These are phyloP conservation scores for Amorpha juglandis DNA, from an alignment of 2,888 invertebrate genomes.

Conservation along the genomic window DNA sequence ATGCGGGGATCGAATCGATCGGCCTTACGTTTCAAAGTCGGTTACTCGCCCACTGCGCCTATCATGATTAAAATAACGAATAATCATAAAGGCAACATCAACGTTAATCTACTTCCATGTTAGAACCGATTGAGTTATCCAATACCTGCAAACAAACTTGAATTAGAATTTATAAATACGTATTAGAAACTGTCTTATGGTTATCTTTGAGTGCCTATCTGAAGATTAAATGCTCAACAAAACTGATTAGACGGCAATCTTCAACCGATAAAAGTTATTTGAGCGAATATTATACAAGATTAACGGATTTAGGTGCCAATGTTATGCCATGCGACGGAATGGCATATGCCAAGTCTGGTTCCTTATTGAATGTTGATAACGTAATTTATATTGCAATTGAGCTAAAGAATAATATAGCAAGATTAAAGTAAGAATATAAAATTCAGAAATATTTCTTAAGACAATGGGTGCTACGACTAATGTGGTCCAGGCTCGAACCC, in stretches of 20 bases:
- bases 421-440: too few relatives aligned
- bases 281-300: slow-evolving; percentile 12
- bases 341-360: too few relatives aligned
- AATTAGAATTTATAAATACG: slow-evolving; percentile 1
- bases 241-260: neutral
- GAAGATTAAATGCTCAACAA: neutral
- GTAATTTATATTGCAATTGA: neutral
- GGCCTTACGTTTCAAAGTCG: too few relatives aligned
- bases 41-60: too few relatives aligned
- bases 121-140: neutral
- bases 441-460: too few relatives aligned
- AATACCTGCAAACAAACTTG: neutral
- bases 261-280: neutral
- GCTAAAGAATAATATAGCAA: neutral
- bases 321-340: neutral
- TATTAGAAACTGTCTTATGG: slow-evolving; percentile 11
- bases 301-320: neutral
- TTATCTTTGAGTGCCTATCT: neutral
- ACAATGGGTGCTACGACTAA: too few relatives aligned
- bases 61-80: too few relatives aligned
- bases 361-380: neutral
- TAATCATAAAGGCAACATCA: too few relatives aligned
- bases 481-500: too few relatives aligned
- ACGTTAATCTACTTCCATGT: too few relatives aligned
- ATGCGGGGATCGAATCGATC: too few relatives aligned